These are phyloP conservation scores for Sphaeridia pumilis DNA, from an alignment of 2,888 invertebrate genomes.

Conservation along the genomic window DNA sequence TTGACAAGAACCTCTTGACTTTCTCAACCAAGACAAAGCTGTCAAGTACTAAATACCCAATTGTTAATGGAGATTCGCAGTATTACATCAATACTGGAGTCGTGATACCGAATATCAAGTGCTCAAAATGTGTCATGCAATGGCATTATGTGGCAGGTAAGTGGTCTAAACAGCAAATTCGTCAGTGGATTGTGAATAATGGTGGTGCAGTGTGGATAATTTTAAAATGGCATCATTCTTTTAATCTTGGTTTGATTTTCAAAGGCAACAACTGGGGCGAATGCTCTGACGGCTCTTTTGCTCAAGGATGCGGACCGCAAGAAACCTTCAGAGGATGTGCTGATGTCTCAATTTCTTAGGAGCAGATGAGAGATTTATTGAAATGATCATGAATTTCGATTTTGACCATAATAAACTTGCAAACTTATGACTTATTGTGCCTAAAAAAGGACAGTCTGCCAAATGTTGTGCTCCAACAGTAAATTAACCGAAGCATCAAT, in stretches of 20 bases:
- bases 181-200: too few species aligned
- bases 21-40: constrained; percentile 5
- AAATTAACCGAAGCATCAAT: too few species aligned
- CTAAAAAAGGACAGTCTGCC: too few species aligned
- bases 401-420: too few species aligned
- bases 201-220: background rate
- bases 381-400: too few species aligned
- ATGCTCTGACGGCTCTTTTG: constrained; percentile 10
- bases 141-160: constrained; percentile 14
- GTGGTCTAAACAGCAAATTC: background rate
- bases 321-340: constrained; percentile 14
- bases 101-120: constrained; percentile 7
- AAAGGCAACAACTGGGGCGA: constrained; percentile 14
- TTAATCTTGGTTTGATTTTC: background rate
- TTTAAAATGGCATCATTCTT: background rate
- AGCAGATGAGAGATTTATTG: too few species aligned
- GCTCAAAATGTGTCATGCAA: constrained; percentile 11
- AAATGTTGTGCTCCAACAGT: too few species aligned
- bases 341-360: constrained; percentile 7
- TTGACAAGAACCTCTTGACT: constrained; percentile 11
- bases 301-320: constrained; percentile 16
- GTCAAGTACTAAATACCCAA: constrained; percentile 7
- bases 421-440: too few species aligned
- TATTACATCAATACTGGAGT: constrained; percentile 15
- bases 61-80: constrained; percentile 7